phyloP scores from a whole-genome alignment of 1,140 invertebrate species.

The Papilio machaon region DNA sequence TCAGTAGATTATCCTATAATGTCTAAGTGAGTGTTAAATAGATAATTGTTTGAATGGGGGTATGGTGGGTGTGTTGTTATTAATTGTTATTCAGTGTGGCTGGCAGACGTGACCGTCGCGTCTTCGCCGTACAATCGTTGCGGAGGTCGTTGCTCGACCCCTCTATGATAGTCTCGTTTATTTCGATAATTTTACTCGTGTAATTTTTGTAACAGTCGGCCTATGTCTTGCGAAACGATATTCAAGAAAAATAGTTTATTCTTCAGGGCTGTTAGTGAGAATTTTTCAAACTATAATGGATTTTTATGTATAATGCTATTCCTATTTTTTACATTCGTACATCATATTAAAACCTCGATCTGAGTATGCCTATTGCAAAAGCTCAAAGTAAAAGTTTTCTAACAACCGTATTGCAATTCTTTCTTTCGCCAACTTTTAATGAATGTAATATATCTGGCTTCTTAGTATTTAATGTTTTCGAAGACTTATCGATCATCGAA shows the following conservation, averaged over 20 bases:
- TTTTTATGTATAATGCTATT: neutral
- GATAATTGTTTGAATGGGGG: neutral
- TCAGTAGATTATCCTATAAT: constrained; percentile 1
- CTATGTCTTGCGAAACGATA: neutral
- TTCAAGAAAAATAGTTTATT: neutral
- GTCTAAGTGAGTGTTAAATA: neutral
- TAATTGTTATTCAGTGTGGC: constrained; percentile 61
- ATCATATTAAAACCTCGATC: neutral
- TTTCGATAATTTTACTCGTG: neutral
- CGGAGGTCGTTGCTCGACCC: constrained; percentile 66
- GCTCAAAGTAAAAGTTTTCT: neutral
- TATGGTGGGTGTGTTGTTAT: constrained; percentile 39
- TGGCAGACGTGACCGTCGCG: constrained; percentile 50
- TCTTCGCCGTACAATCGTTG: constrained; percentile 55
- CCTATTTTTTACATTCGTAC: neutral
- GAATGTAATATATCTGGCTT: constrained; percentile 1
- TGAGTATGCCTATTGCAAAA: neutral
- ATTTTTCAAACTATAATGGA: neutral
- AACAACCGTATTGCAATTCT: neutral
- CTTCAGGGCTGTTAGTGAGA: neutral
- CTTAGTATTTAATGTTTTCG: constrained; percentile 1
- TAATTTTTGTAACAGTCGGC: neutral
- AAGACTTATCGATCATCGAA: constrained; percentile 3
- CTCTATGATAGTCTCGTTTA: constrained; percentile 43
- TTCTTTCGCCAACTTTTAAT: constrained; percentile 9